phyloP scores from a whole-genome alignment of 2,888 invertebrate genomes.

The Stenodera caucasica region DNA sequence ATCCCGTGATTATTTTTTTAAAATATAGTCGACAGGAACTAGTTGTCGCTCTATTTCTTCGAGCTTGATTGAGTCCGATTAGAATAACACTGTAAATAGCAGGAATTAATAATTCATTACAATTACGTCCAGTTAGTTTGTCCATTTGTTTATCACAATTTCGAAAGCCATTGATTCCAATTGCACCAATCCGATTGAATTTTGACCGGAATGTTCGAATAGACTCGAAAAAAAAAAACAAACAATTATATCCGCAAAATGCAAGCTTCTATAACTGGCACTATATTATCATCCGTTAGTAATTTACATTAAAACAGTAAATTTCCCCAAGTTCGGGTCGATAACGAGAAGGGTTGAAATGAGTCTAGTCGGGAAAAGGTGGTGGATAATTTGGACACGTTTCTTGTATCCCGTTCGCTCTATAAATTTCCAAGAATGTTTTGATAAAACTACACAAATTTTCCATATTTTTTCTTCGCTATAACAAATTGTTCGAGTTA shows the following conservation, averaged over 20 bases:
- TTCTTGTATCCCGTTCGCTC: background rate
- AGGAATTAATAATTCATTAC: background rate
- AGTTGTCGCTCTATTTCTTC: background rate
- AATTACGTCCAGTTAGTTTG: background rate
- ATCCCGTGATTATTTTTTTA: too few species aligned
- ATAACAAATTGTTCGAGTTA: too few species aligned
- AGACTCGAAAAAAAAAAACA: too few species aligned
- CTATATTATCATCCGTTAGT: conserved; percentile 15
- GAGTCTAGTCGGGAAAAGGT: conserved; percentile 13
- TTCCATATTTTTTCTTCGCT: background rate
- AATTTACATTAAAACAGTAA: conserved; percentile 27
- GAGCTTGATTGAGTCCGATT: background rate
- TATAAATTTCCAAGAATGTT: conserved; percentile 13
- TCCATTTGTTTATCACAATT: background rate
- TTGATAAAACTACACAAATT: conserved; percentile 26
- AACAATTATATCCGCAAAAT: background rate
- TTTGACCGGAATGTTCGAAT: too few species aligned
- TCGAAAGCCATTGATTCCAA: background rate
- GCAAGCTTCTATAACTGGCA: background rate
- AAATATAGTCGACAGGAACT: too few species aligned
- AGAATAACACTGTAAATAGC: background rate
- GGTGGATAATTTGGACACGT: conserved; percentile 17
- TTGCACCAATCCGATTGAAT: too few species aligned
- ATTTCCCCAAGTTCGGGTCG: conserved; percentile 16
- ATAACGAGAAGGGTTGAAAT: conserved; percentile 45